Base-by-base conservation (phyloP, 2,888 invertebrate genomes). In the Eupeodes luniger region DNA sequence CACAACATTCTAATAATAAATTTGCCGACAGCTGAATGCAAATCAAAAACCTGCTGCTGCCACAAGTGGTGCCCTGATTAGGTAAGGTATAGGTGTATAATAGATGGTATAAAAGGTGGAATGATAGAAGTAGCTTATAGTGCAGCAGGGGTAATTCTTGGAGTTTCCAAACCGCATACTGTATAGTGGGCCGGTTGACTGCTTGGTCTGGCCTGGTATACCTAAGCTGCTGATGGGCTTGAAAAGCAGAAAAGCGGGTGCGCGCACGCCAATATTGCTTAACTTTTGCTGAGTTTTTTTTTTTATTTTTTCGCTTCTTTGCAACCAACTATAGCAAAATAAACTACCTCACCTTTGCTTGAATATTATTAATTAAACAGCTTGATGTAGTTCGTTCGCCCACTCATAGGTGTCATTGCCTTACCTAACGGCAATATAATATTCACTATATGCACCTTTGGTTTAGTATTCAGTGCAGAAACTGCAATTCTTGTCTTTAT, bases 381-480 rank as follows among this genome's bases (percentile, higher is more conserved):
- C 82, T 59, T 59, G 49, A 55, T 81, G 64, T 67, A 77, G 87
- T 87, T 66, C 40, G 72, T 55, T 70, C 85, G 83, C 87, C 86
- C 86, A 87, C 86, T 72, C 76, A 55, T 27, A 81, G 80, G 83
- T 87, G 87, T 87, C 87, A 83, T 81, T 87, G 87, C 80, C 83
- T 80, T 76, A 66, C 83, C 80, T 83, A 76, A 78, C 62, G 82
- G 79, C 70, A 76, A 72, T 79, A n/a, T n/a, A 16, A 47, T 11
- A 10, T 47, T 4, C 12, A 11, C 12, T 9, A 16, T 55, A 66
- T 74, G 40, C 40, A 34, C 51, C 40, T 40, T 7, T 40, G 40
- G 6, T 70, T 80, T 16, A 75, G 44, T 75, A 75, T 69, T 74
- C 74, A 67, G 44, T 51, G 57, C 55, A 74, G 53, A 61, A 67